These are phyloP conservation scores for Galaxias olidus DNA, from an alignment of 2,797 vertebrate genomes.

Conservation along the genomic window DNA sequence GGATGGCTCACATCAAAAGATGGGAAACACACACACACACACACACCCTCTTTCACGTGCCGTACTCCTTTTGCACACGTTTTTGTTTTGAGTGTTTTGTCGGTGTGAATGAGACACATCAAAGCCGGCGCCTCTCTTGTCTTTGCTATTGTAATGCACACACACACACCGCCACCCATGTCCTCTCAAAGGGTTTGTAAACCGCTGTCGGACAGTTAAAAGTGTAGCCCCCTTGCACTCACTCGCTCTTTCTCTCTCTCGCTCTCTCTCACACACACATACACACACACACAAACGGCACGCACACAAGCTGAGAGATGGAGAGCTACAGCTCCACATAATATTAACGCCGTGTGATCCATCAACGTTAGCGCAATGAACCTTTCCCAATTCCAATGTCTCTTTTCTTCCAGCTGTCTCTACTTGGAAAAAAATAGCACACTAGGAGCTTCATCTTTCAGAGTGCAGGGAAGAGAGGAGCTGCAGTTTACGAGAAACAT, in stretches of 20 bases:
- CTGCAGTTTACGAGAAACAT: too few relatives aligned
- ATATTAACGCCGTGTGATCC: too few relatives aligned
- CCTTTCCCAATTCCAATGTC: too few relatives aligned
- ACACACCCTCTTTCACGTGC: conserved; percentile 34
- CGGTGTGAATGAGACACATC: conserved; percentile 84
- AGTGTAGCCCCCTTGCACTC: conserved; percentile 51
- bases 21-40: conserved; percentile 37
- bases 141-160: conserved; percentile 73
- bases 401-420: too few relatives aligned
- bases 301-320: conserved; percentile 12
- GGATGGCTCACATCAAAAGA: conserved; percentile 73
- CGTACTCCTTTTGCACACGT: conserved; percentile 59
- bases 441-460: too few relatives aligned
- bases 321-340: too few relatives aligned
- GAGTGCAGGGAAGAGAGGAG: too few relatives aligned
- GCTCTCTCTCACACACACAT: too few relatives aligned
- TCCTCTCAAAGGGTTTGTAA: conserved; percentile 62
- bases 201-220: conserved; percentile 70
- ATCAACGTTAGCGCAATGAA: too few relatives aligned
- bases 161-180: conserved; percentile 11
- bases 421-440: too few relatives aligned
- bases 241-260: conserved; percentile 19
- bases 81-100: conserved; percentile 76
- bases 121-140: conserved; percentile 78
- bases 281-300: too few relatives aligned